Percentiles rank a stretch among this genome's conserved stretches.
phyloP scores from a whole-genome alignment of 2,797 vertebrate species.

The Chelonia mydas region DNA sequence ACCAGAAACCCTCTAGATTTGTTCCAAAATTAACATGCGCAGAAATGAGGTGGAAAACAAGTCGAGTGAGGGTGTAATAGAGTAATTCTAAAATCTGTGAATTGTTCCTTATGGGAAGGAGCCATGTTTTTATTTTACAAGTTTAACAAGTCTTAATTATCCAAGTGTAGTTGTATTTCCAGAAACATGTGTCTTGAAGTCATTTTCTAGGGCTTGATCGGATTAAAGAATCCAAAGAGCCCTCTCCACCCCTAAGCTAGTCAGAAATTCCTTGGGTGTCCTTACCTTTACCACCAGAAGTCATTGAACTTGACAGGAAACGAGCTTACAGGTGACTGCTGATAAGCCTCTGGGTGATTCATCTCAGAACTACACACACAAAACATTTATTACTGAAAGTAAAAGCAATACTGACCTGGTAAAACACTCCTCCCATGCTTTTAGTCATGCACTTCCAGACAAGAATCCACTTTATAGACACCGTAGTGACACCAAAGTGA shows the following conservation, averaged over 20 bases:
- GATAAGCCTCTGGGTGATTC: constrained; percentile 55
- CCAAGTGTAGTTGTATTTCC: neutral
- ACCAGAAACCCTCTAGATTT: neutral
- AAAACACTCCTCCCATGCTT: constrained; percentile 6
- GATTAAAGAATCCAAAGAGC: constrained; percentile 11
- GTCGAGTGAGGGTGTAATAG: neutral
- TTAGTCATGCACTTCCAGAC: neutral
- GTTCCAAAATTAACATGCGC: neutral
- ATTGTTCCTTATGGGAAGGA: neutral
- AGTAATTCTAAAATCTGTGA: neutral
- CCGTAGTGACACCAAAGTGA: constrained; percentile 6
- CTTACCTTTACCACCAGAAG: constrained; percentile 24
- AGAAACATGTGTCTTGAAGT: neutral
- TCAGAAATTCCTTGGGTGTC: neutral
- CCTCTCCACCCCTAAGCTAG: constrained; percentile 17
- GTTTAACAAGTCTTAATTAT: constrained; percentile 9
- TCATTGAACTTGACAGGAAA: constrained; percentile 39
- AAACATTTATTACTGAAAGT: constrained; percentile 30
- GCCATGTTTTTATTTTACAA: neutral
- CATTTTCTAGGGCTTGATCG: neutral
- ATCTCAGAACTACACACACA: constrained; percentile 18
- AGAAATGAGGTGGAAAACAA: neutral
- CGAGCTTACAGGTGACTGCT: neutral
- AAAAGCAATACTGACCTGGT: neutral
- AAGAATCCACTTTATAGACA: constrained; percentile 23